Evolutionary conservation across 2,888 invertebrate species (phyloP).

Genomic region (Cancer borealis): DNA sequence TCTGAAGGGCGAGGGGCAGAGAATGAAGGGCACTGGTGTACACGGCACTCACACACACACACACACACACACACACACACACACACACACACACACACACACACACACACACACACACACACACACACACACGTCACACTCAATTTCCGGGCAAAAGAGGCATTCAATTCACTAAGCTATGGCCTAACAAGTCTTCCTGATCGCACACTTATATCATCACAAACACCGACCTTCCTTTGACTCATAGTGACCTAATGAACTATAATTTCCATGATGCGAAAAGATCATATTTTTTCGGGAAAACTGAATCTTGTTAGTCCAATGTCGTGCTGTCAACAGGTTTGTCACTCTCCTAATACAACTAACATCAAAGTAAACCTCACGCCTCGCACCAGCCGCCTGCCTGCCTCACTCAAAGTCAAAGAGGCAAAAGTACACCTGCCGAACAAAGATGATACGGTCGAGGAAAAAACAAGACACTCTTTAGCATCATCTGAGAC

Average conservation of each 20-base stretch:
- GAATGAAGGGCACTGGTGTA: not conserved
- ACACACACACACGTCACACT: not conserved
- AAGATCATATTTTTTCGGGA: not conserved
- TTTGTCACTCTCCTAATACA: not conserved
- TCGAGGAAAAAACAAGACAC: not conserved
- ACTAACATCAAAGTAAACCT: not conserved
- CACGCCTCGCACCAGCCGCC: not conserved
- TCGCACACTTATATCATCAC: not conserved
- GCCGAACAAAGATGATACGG: not conserved
- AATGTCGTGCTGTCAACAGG: not conserved
- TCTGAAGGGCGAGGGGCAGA: not conserved
- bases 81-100: not conserved
- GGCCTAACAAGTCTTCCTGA: not conserved
- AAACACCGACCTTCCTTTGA: not conserved
- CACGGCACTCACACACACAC: not conserved
- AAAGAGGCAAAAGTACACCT: not conserved
- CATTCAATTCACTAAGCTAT: not conserved
- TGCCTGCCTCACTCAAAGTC: not conserved
- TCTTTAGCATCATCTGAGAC: not conserved
- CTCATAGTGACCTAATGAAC: not conserved
- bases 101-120: not conserved
- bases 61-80: not conserved
- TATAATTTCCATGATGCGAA: not conserved
- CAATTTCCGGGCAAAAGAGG: not conserved
- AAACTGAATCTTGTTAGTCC: not conserved